Base-by-base conservation (phyloP, 2,113 vertebrate species). In the Hypanus sabinus region DNA sequence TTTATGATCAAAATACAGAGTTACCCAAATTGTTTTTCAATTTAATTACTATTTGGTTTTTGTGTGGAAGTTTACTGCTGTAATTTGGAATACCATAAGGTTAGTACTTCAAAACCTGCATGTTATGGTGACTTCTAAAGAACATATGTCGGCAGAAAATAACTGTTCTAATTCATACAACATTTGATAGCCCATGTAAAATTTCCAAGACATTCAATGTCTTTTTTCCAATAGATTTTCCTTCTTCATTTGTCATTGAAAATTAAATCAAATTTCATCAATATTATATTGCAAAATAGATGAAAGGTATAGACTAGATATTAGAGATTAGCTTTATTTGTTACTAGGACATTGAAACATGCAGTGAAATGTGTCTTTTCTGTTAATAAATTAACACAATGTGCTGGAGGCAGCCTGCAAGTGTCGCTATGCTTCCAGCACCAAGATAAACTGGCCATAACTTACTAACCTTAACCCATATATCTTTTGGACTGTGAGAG, bases 1-100 rank as follows among this genome's bases (percentile, higher is more conserved):
- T 92, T 92, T 91, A 91, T 91, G 60, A 30, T 91, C 36, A n/a
- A 70, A 24, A 92, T 92, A 38, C n/a, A 73, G 22, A 12, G 70
- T 24, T 22, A 93, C 22, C 20, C 27, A 68, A 65, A 71, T 93
- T 71, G 38, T 30, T 55, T 24, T 75, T 73, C 91, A 75, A 14
- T 93, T 33, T 75, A 75, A 73, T 75, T 73, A 55, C 38, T 91
- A 16, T 73, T 73, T 73, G 70, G 24, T 11, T 24, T 73, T 73
- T 71, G 71, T 27, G 55, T 16, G 70, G 38, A 55, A 0, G 22
- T 68, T 90, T 68, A 9, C 7, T 90, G 5, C 60, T 8, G 5
- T 30, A 90, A 65, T 0, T 36, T 90, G 30, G 7, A 30, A 65
- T 90, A 7, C 6, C 85, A 68, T 60, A 65, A 90, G 60, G 30